A percentile compares a stretch with the other conserved stretches of the same genome.
Evolutionary conservation across 2,113 vertebrate species (phyloP).

Genomic region (Hippocampus comes): DNA sequence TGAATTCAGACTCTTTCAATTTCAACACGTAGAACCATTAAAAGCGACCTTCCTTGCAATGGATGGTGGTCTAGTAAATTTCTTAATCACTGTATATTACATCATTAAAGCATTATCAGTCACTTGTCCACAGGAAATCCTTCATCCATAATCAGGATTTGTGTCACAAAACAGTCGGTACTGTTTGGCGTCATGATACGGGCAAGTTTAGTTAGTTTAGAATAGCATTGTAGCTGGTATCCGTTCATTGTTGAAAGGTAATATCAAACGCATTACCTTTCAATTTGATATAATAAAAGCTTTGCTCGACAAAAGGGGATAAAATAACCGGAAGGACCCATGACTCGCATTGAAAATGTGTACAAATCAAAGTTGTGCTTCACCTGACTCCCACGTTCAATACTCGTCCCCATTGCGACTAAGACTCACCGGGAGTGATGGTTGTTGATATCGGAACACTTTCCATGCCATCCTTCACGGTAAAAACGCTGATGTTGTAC

Average conservation of each 20-base stretch:
- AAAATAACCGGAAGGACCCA: not conserved
- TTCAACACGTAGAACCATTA: not conserved
- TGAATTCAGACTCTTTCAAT: not conserved
- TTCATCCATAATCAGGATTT: slow-evolving; percentile 8
- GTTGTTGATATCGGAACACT: slow-evolving; percentile 83
- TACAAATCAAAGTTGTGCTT: not conserved
- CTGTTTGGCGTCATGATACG: slow-evolving; percentile 11
- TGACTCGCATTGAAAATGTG: not conserved
- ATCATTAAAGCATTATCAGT: slow-evolving; percentile 19
- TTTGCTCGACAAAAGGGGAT: not conserved
- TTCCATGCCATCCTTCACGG: slow-evolving; percentile 88
- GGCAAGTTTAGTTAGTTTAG: not conserved
- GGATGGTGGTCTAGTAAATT: not conserved
- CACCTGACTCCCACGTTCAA: not conserved
- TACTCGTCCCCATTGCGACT: not conserved
- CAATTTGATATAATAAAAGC: slow-evolving; percentile 11
- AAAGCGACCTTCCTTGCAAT: not conserved
- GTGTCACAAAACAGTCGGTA: slow-evolving; percentile 18
- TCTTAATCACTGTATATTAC: slow-evolving; percentile 18
- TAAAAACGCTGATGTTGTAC: slow-evolving; percentile 92
- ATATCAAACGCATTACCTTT: slow-evolving; percentile 12
- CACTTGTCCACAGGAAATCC: slow-evolving; percentile 22
- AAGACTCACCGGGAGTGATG: slow-evolving; percentile 82
- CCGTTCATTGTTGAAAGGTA: slow-evolving; percentile 19
- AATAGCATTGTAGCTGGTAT: not conserved